Percentiles rank a stretch among this genome's conserved stretches.
These are phyloP conservation scores for Bugula neritina DNA, from an alignment of 2,888 invertebrate species.

Conservation along the genomic window DNA sequence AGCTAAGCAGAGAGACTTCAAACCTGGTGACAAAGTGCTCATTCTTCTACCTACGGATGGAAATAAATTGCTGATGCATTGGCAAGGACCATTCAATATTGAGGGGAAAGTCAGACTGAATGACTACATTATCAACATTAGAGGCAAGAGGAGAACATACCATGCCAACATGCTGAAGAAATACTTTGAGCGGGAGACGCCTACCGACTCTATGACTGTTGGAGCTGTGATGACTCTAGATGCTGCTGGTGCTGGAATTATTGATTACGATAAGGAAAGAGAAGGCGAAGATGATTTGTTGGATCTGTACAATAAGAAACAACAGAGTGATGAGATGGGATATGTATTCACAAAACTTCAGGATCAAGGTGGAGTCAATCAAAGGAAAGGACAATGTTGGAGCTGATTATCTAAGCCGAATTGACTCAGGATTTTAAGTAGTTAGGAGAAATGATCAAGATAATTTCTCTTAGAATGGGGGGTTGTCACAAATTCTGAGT, in stretches of 20 bases:
- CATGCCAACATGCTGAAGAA: slow-evolving; percentile 31
- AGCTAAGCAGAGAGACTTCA: slow-evolving; percentile 28
- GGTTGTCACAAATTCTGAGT: too few relatives aligned
- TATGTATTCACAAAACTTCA: too few relatives aligned
- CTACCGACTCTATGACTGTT: neutral
- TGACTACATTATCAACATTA: slow-evolving; percentile 28
- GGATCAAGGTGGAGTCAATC: too few relatives aligned
- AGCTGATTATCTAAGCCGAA: too few relatives aligned
- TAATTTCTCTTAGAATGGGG: too few relatives aligned
- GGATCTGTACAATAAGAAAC: neutral
- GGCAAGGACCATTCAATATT: slow-evolving; percentile 32
- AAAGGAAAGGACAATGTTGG: too few relatives aligned
- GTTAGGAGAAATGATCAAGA: too few relatives aligned
- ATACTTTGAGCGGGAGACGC: slow-evolving; percentile 26
- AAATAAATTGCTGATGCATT: slow-evolving; percentile 32
- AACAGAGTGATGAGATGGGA: neutral
- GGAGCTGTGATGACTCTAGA: neutral
- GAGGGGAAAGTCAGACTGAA: slow-evolving; percentile 27
- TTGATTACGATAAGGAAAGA: neutral
- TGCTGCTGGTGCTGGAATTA: slow-evolving; percentile 17
- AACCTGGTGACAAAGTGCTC: slow-evolving; percentile 31
- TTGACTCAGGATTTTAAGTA: too few relatives aligned
- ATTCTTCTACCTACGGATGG: slow-evolving; percentile 31
- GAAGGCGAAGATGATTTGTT: neutral
- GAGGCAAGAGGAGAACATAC: slow-evolving; percentile 28